These are phyloP conservation scores for Eupelmus urozonus DNA, from an alignment of 2,888 invertebrate genomes.

Conservation along the genomic window DNA sequence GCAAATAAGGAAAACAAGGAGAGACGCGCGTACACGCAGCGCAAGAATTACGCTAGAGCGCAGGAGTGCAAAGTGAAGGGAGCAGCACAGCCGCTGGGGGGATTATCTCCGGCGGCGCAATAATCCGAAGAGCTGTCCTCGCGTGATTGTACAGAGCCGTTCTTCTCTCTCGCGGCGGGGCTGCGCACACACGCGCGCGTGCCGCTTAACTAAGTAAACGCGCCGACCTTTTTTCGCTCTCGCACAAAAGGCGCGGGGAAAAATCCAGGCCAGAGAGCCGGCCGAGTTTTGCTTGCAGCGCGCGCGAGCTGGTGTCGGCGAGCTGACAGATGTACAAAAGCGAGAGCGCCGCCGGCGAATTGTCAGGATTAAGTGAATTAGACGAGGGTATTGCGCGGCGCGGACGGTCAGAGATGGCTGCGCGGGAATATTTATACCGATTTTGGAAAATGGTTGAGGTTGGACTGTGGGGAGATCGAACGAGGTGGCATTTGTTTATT, in stretches of 20 bases:
- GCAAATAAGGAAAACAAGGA: conserved; percentile 6
- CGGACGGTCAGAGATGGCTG: too few species aligned
- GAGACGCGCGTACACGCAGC: not conserved
- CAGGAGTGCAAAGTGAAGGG: conserved; percentile 12
- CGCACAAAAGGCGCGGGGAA: not conserved
- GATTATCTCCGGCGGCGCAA: conserved; percentile 30
- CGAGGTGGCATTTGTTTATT: too few species aligned
- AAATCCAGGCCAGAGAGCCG: too few species aligned
- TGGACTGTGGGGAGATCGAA: too few species aligned
- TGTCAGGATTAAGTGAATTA: too few species aligned
- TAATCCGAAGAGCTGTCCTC: conserved; percentile 5
- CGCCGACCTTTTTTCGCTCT: not conserved
- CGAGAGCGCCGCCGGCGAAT: too few species aligned
- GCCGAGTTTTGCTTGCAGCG: too few species aligned
- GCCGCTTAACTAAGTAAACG: conserved; percentile 30
- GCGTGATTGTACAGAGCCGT: conserved; percentile 30
- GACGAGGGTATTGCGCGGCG: too few species aligned
- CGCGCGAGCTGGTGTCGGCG: too few species aligned
- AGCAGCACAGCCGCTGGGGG: conserved; percentile 20
- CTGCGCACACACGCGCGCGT: not conserved
- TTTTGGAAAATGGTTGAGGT: too few species aligned
- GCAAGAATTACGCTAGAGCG: not conserved
- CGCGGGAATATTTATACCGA: too few species aligned
- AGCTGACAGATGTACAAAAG: too few species aligned
- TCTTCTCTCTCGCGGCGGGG: conserved; percentile 12